phyloP scores from a whole-genome alignment of 1,140 invertebrate genomes.

The Rhyacophila brunnea region DNA sequence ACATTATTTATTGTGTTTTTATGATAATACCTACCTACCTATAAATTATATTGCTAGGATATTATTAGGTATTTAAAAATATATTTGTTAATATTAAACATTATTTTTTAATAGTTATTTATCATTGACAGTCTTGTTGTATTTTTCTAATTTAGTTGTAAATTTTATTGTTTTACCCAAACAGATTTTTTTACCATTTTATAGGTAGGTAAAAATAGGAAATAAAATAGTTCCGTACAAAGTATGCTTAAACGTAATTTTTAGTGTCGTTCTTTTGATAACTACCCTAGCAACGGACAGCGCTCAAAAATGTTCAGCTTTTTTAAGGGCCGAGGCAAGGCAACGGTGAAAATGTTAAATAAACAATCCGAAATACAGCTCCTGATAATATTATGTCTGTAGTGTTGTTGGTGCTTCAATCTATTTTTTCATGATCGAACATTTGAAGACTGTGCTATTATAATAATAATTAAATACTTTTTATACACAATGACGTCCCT shows the following conservation, averaged over 20 bases:
- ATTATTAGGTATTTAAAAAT: too few species aligned
- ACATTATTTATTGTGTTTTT: too few species aligned
- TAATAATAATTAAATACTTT: slow-evolving; percentile 7
- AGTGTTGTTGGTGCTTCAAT: slow-evolving; percentile 5
- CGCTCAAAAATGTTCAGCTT: slow-evolving; percentile 24
- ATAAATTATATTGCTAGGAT: too few species aligned
- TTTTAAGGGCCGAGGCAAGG: slow-evolving; percentile 7
- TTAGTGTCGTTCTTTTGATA: slow-evolving; percentile 3
- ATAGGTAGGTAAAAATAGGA: not conserved
- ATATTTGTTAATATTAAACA: too few species aligned
- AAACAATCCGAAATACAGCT: not conserved
- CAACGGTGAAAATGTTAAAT: slow-evolving; percentile 15
- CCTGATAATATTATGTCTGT: not conserved
- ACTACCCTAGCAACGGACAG: slow-evolving; percentile 24
- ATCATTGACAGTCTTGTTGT: too few species aligned
- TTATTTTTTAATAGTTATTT: too few species aligned
- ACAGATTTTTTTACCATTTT: too few species aligned
- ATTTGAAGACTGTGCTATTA: slow-evolving; percentile 6
- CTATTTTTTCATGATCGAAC: not conserved
- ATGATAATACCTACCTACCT: too few species aligned
- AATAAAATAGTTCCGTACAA: not conserved
- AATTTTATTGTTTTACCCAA: too few species aligned
- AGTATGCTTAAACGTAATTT: too few species aligned
- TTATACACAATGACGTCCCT: slow-evolving; percentile 60
- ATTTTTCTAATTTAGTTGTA: too few species aligned